Evolutionary conservation across 2,113 vertebrate genomes (phyloP).

Genomic region (Heterotis niloticus): DNA sequence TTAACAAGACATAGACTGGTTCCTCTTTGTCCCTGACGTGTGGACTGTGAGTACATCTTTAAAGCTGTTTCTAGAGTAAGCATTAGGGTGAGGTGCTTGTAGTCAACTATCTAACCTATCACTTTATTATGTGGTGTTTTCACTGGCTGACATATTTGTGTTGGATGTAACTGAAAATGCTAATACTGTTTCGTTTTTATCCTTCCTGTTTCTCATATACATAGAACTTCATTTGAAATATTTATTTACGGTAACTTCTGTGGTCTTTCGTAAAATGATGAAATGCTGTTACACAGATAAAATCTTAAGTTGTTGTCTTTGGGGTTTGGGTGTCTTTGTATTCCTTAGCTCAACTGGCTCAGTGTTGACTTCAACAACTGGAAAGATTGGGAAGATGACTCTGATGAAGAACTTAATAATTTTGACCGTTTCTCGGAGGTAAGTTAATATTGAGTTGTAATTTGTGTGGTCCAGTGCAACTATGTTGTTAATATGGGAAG

Average conservation of each 20-base stretch:
- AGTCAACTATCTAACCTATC: too few species aligned
- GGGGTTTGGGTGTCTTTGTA: background rate
- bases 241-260: too few species aligned
- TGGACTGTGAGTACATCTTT: background rate
- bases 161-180: too few species aligned
- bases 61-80: background rate
- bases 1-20: background rate
- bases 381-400: conserved; percentile 98
- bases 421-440: conserved; percentile 98
- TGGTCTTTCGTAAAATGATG: too few species aligned
- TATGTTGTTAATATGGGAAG: background rate
- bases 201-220: too few species aligned
- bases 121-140: too few species aligned
- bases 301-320: background rate
- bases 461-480: background rate
- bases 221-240: too few species aligned
- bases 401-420: conserved; percentile 93
- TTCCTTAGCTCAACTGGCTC: conserved; percentile 89
- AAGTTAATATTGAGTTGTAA: conserved; percentile 8
- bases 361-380: conserved; percentile 98
- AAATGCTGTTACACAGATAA: background rate
- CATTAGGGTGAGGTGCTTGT: too few species aligned
- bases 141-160: too few species aligned
- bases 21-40: background rate
- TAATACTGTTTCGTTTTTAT: too few species aligned